A percentile compares a stretch with the other conserved stretches of the same genome.
phyloP scores from a whole-genome alignment of 2,797 vertebrate species.

The Sparus aurata region DNA sequence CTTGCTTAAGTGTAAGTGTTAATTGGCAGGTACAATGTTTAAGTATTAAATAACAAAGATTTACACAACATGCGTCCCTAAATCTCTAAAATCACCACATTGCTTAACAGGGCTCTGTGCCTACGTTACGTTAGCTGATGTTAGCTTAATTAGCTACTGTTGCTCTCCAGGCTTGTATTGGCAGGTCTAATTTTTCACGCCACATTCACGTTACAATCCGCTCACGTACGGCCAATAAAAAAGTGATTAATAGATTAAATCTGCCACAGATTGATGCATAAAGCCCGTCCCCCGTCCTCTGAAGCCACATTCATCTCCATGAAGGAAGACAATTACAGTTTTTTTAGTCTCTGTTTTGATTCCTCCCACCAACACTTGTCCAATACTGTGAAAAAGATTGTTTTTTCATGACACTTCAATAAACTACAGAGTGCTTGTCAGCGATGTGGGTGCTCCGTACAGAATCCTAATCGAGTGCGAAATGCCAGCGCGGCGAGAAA shows the following conservation, averaged over 20 bases:
- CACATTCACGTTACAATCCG: too few relatives aligned
- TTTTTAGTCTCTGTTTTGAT: constrained; percentile 1
- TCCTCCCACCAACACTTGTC: not conserved
- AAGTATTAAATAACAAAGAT: not conserved
- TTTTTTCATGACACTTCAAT: constrained; percentile 9
- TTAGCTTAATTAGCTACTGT: too few relatives aligned
- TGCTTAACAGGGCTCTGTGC: not conserved
- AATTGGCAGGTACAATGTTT: not conserved
- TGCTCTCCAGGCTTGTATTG: too few relatives aligned
- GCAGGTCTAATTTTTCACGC: too few relatives aligned
- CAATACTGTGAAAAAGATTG: not conserved
- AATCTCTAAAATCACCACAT: not conserved
- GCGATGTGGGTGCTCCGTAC: not conserved
- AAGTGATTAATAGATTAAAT: too few relatives aligned
- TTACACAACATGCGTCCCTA: not conserved
- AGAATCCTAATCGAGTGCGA: constrained; percentile 22
- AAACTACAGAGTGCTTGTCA: constrained; percentile 17
- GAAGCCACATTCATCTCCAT: constrained; percentile 1
- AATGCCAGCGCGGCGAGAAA: constrained; percentile 15
- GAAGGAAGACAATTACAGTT: not conserved
- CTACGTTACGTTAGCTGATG: too few relatives aligned
- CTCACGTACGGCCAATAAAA: too few relatives aligned
- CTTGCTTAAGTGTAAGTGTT: not conserved
- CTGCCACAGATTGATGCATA: not conserved
- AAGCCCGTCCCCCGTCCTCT: constrained; percentile 17